Base-by-base conservation (phyloP, 2,797 vertebrate species). In the Selene dorsalis region DNA sequence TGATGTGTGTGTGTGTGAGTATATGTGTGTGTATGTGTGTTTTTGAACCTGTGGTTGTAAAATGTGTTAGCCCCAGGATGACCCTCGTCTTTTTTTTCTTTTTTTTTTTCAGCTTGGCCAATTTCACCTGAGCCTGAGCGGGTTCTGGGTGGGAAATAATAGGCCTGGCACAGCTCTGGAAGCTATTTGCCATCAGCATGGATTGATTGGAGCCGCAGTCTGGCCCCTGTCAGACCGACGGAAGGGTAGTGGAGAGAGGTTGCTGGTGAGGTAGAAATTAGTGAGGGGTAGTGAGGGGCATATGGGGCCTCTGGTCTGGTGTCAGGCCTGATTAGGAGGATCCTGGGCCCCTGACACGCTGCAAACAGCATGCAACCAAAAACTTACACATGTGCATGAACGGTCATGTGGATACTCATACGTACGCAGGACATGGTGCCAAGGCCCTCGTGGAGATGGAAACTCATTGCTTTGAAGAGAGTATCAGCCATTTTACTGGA, bases 141-240 rank as follows among this genome's bases (percentile, higher is more conserved):
- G 75, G 86, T 88, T 93, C 85, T 87, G 83, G 90, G 89, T 92
- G 89, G 92, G 89, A 89, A 87, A 84, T 88, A 91, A 92, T 91
- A 82, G 80, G 71, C 86, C 83, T 88, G 84, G 87, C 88, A 86
- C 79, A 30, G 91, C 88, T 95, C 95, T 96, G 95, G 95, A 95
- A 95, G 91, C 94, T 85, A 96, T 96, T 96, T 95, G 91, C 92
- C 91, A 87, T 93, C 92, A 93, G 89, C 53, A 71, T 50, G 79
- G 84, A 91, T 87, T 86, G 88, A 93, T 91, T 93, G 91, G 87
- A 91, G 87, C 80, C 69, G 62, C 65, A 74, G 80, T 77, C 88
- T 87, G 91, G 89, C 87, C 90, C 91, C 84, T 84, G 88, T 88
- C 85, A 88, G 84, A 63, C 63, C n/a, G 47, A 80, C 65, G 82